Evolutionary conservation across 2,113 vertebrate genomes (phyloP).

Genomic region (Porphyrio hochstetteri): DNA sequence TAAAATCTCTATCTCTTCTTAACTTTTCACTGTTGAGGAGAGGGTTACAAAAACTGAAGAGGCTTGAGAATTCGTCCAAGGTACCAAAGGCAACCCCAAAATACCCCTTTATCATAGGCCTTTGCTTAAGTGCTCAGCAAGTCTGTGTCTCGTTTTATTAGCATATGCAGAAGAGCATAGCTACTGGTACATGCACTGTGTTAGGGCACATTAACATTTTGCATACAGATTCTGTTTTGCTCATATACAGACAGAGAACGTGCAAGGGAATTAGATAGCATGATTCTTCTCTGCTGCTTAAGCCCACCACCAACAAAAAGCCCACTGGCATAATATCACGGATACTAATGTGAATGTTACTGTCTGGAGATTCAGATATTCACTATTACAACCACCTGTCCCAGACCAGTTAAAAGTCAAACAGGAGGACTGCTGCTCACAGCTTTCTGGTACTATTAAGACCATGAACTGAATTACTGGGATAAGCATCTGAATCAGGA

Average conservation of each 20-base stretch:
- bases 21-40: not conserved
- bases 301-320: accelerated
- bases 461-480: not conserved
- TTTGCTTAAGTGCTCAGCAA: not conserved
- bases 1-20: not conserved
- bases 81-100: not conserved
- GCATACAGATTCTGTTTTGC: accelerated
- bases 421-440: not conserved
- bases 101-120: not conserved
- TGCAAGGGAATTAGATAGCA: not conserved
- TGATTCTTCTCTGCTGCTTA: not conserved
- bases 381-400: not conserved
- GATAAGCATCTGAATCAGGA: not conserved
- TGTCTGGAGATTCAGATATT: not conserved
- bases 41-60: not conserved
- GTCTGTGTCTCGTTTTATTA: not conserved
- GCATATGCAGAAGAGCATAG: accelerated
- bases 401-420: not conserved
- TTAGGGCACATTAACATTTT: accelerated
- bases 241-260: not conserved
- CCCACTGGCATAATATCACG: not conserved
- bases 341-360: not conserved
- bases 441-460: not conserved
- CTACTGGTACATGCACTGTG: accelerated
- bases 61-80: not conserved